Conservation (phyloP, 2,797 vertebrate genomes). For the Selene dorsalis region DNA sequence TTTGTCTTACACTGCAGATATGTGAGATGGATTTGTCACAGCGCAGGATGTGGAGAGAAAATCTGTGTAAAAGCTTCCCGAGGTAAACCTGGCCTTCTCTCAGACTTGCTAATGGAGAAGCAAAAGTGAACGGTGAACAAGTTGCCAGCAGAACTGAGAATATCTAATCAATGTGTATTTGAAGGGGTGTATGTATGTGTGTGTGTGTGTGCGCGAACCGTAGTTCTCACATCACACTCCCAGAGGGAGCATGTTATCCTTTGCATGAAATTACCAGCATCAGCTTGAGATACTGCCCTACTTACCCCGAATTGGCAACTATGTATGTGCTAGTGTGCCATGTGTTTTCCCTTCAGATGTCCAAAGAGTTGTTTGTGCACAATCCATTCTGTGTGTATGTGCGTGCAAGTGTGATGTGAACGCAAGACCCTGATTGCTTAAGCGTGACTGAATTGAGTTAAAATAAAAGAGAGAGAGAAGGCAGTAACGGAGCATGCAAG, state of each 20-base stretch:
- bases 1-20: slow-evolving; percentile 32
- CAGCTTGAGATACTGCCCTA: slow-evolving; percentile 73
- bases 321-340: slow-evolving; percentile 34
- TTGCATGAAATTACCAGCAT: slow-evolving; percentile 67
- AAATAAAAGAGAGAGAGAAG: slow-evolving; percentile 36
- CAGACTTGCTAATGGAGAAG: slow-evolving; percentile 5
- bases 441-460: slow-evolving; percentile 71
- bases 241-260: slow-evolving; percentile 71
- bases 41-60: slow-evolving; percentile 12
- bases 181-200: slow-evolving; percentile 16
- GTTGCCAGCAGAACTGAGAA: slow-evolving; percentile 45
- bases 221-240: slow-evolving; percentile 66
- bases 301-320: slow-evolving; percentile 62
- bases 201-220: slow-evolving; percentile 23
- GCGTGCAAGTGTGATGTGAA: slow-evolving; percentile 8
- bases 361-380: slow-evolving; percentile 50
- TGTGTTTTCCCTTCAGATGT: slow-evolving; percentile 46
- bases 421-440: slow-evolving; percentile 58
- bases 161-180: slow-evolving; percentile 55
- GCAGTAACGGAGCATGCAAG: slow-evolving; percentile 1
- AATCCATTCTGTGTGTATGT: slow-evolving; percentile 25
- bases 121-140: slow-evolving; percentile 10
- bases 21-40: slow-evolving; percentile 27
- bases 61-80: slow-evolving; percentile 20
- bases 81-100: slow-evolving; percentile 23